Evolutionary conservation across 1,140 invertebrate species (phyloP), one percentile per base, ranked within the genome.

Genomic region (Aphaenogaster rudis): DNA sequence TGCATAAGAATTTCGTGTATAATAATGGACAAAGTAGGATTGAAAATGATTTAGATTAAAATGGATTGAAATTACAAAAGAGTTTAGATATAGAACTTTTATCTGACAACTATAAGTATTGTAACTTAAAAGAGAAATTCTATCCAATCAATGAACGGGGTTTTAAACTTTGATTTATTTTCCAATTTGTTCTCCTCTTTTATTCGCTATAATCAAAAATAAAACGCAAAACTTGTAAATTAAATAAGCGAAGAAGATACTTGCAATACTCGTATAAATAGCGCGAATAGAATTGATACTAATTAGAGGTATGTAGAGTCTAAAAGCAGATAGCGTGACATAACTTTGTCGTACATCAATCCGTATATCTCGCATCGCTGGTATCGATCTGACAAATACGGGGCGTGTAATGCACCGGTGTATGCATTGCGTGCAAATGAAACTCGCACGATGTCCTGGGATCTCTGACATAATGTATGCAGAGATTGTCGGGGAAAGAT

Each of bases 341-440:
- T 52, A 67, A 69, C 36, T 79, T 79, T 67, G 48, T 80, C 63
- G 3, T 39, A n/a, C 28, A 36, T 80, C 61, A 80, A 69, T 80
- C 63, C 11, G 15, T n/a, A 36, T 67, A 69, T 80, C 63, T 67
- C 36, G 36, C 33, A 36, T 67, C 28, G 63, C 6, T n/a, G 36
- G 13, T 82, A 82, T 82, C 52, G 54, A 82, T 82, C 42, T 3
- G 67, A 74, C 39, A 80, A 52, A 80, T 80, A 80, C n/a, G 33
- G 13, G 17, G 28, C 39, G 28, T 42, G 67, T 72, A 74, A 74
- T 63, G 66, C 39, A 72, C 7, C 17, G 17, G 15, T 42, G 21
- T 71, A 45, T 72, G 28, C 67, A n/a, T n/a, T 80, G 33, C 80
- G 52, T 82, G 66, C 79, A 54, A 82, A 71, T 71, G 36, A 82